These are phyloP conservation scores for Drosophila planitibia DNA, from an alignment of 2,888 invertebrate genomes.

Conservation along the genomic window DNA sequence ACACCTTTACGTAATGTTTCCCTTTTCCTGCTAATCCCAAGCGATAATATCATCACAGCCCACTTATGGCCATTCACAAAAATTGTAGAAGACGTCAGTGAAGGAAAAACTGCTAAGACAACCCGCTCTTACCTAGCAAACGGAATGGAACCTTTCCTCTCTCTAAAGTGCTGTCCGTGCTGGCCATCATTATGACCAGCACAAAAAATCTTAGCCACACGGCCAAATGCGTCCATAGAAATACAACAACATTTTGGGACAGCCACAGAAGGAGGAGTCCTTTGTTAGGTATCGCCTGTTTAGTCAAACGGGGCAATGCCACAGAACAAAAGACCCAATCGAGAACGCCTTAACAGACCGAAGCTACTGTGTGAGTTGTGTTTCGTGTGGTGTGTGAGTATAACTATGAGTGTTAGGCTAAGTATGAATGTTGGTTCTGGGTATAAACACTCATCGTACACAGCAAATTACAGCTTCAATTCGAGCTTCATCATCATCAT, in stretches of 20 bases:
- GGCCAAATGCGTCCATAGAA: slow-evolving; percentile 74
- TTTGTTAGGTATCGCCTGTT: slow-evolving; percentile 69
- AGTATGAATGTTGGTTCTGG: slow-evolving; percentile 36
- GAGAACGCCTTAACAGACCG: slow-evolving; percentile 51
- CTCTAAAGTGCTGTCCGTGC: slow-evolving; percentile 63
- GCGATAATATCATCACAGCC: slow-evolving; percentile 66
- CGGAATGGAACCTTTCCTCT: slow-evolving; percentile 28
- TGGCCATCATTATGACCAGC: slow-evolving; percentile 69
- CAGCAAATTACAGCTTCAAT: slow-evolving; percentile 65
- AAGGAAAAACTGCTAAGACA: slow-evolving; percentile 51
- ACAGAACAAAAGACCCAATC: slow-evolving; percentile 70
- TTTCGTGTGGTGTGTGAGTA: slow-evolving; percentile 1
- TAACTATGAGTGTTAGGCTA: slow-evolving; percentile 25
- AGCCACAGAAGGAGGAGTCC: slow-evolving; percentile 52
- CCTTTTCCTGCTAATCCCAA: slow-evolving; percentile 53
- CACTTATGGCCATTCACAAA: slow-evolving; percentile 56
- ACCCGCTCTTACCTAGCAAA: slow-evolving; percentile 51
- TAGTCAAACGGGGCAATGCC: slow-evolving; percentile 63
- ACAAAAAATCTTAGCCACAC: slow-evolving; percentile 78
- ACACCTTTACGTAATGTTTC: slow-evolving; percentile 49
- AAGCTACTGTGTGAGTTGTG: slow-evolving; percentile 25
- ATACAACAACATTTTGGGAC: slow-evolving; percentile 65
- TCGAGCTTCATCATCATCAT: slow-evolving; percentile 59
- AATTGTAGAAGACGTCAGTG: neutral
- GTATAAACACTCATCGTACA: slow-evolving; percentile 50